A percentile compares a stretch with the other conserved stretches of the same genome.
Evolutionary conservation across 2,888 invertebrate species (phyloP).

Genomic region (Pemphredon lugubris): DNA sequence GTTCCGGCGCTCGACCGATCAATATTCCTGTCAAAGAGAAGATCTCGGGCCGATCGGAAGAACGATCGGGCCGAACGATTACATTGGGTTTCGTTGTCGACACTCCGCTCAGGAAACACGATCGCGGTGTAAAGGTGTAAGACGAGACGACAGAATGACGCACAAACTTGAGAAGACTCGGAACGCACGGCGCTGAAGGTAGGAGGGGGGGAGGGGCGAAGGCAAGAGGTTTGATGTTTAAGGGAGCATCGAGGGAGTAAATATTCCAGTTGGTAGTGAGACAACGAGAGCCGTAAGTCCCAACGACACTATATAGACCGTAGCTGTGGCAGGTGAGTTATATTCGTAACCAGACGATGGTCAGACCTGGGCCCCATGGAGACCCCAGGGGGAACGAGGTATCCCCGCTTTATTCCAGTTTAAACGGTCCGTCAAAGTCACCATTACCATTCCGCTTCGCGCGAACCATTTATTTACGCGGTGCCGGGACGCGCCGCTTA

Average conservation of each 20-base stretch:
- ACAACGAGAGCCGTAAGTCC: slow-evolving; percentile 26
- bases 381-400: slow-evolving; percentile 67
- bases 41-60: slow-evolving; percentile 21
- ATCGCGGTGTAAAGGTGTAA: slow-evolving; percentile 44
- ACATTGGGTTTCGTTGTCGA: slow-evolving; percentile 47
- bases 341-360: slow-evolving; percentile 69
- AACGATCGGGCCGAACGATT: slow-evolving; percentile 43
- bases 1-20: slow-evolving; percentile 28
- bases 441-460: slow-evolving; percentile 79
- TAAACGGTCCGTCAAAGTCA: slow-evolving; percentile 80
- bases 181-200: slow-evolving; percentile 19
- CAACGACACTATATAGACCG: slow-evolving; percentile 38
- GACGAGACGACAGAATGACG: slow-evolving; percentile 35
- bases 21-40: slow-evolving; percentile 43
- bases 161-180: slow-evolving; percentile 9
- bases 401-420: slow-evolving; percentile 78
- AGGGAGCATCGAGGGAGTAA: slow-evolving; percentile 54
- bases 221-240: slow-evolving; percentile 39
- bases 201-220: slow-evolving; percentile 6
- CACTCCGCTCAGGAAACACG: slow-evolving; percentile 28
- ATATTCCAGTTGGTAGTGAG: slow-evolving; percentile 48
- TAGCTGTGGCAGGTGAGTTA: slow-evolving; percentile 72
- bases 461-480: slow-evolving; percentile 79
- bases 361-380: slow-evolving; percentile 53
- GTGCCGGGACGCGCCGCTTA: slow-evolving; percentile 73